Percentiles rank a stretch among this genome's conserved stretches.
Evolutionary conservation across 2,113 vertebrate genomes (phyloP).

Genomic region (Chamaea fasciata): DNA sequence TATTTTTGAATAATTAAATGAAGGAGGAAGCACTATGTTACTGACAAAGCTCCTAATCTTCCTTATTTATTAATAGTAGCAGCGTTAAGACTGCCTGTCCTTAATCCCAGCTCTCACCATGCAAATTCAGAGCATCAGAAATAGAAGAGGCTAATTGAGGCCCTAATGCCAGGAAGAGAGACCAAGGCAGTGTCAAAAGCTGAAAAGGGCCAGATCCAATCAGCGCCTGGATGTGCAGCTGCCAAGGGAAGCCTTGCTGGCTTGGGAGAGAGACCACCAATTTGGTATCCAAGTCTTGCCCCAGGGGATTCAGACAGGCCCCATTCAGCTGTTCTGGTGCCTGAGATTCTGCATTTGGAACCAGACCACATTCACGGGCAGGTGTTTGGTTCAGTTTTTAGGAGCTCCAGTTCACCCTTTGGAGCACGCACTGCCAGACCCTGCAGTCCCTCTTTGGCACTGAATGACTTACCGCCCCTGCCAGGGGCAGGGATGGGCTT

Average conservation of each 20-base stretch:
- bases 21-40: slow-evolving; percentile 52
- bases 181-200: not conserved
- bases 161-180: slow-evolving; percentile 15
- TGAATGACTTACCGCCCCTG: fast-evolving
- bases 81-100: slow-evolving; percentile 46
- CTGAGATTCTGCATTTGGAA: not conserved
- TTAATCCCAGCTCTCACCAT: slow-evolving; percentile 55
- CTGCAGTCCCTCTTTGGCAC: not conserved
- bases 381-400: not conserved
- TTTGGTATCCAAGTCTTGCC: not conserved
- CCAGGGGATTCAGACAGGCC: not conserved
- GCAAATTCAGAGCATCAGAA: slow-evolving; percentile 40
- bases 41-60: slow-evolving; percentile 66
- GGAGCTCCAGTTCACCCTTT: not conserved
- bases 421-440: fast-evolving
- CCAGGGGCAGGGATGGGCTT: not conserved
- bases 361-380: not conserved
- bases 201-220: not conserved
- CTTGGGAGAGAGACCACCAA: fast-evolving
- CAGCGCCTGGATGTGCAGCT: fast-evolving
- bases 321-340: not conserved
- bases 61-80: slow-evolving; percentile 67
- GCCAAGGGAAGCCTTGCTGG: not conserved
- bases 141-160: slow-evolving; percentile 57
- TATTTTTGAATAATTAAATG: slow-evolving; percentile 66